Conservation (phyloP, 2,888 invertebrate species). For the Bursaphelenchus okinawaensis region DNA sequence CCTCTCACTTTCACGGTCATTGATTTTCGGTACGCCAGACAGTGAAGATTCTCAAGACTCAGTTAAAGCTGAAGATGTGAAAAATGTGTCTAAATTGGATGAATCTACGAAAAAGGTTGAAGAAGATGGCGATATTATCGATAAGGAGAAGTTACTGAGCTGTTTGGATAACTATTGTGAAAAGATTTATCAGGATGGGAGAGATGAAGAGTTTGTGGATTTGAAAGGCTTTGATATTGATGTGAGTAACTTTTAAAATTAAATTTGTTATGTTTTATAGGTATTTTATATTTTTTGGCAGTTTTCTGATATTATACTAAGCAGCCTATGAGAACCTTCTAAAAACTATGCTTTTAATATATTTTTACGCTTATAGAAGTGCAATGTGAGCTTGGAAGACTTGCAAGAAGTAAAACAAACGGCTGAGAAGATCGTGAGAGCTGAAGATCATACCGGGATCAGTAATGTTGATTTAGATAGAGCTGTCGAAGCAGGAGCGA, state of each 20-base stretch:
- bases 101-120: too few relatives aligned
- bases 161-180: neutral
- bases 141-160: neutral
- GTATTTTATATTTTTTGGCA: neutral
- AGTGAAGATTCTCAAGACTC: too few relatives aligned
- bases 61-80: too few relatives aligned
- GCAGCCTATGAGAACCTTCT: neutral
- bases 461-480: neutral
- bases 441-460: neutral
- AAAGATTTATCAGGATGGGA: neutral
- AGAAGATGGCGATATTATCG: too few relatives aligned
- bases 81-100: too few relatives aligned
- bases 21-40: too few relatives aligned
- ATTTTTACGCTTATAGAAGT: neutral
- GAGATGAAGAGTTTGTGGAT: slow-evolving; percentile 1
- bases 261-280: neutral
- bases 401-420: neutral
- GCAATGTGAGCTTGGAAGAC: neutral
- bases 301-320: too few relatives aligned
- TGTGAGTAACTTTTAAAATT: neutral
- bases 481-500: neutral
- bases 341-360: neutral
- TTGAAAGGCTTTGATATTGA: neutral
- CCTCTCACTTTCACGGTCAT: too few relatives aligned
- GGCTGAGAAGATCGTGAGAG: neutral